These are phyloP conservation scores for Actinia tenebrosa DNA, from an alignment of 64 coral and sea anemone genomes.

Conservation along the genomic window DNA sequence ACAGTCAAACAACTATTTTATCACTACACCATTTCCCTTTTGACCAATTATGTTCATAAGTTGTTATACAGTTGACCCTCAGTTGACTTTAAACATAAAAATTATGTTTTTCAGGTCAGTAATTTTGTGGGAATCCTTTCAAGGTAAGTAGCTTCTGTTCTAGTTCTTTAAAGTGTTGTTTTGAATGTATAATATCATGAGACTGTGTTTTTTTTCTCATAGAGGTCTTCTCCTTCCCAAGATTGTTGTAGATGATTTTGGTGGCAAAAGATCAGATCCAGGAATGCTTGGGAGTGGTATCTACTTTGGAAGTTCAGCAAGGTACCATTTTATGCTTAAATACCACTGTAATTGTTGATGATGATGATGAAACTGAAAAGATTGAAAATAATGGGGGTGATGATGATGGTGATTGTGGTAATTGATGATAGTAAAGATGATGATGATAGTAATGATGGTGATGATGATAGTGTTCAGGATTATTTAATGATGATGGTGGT, in stretches of 20 bases:
- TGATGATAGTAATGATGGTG: not conserved
- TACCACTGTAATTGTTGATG: not conserved
- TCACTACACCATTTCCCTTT: no score
- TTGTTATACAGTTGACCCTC: no score
- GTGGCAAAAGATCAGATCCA: slow-evolving; percentile 78
- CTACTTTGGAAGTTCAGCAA: slow-evolving; percentile 80
- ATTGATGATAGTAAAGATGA: not conserved
- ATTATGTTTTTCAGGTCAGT: slow-evolving; percentile 39
- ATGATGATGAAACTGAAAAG: no score
- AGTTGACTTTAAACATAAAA: no score
- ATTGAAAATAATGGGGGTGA: no score
- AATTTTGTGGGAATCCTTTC: slow-evolving; percentile 92
- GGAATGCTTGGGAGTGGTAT: slow-evolving; percentile 90
- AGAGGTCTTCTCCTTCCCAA: slow-evolving; percentile 91
- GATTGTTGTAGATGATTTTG: slow-evolving; percentile 89
- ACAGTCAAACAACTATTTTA: no score
- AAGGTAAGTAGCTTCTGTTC: slow-evolving; percentile 42
- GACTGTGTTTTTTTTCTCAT: not conserved
- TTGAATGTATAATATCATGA: not conserved
- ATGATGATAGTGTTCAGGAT: not conserved
- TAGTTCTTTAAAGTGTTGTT: no score
- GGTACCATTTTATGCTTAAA: slow-evolving; percentile 28
- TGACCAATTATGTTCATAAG: no score
- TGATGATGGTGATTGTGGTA: no score
- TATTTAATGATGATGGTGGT: not conserved